Evolutionary conservation across 30 jellyfish, hydroid and myxozoan species (phyloP).

Genomic region (Chrysaora quinquecirrha): DNA sequence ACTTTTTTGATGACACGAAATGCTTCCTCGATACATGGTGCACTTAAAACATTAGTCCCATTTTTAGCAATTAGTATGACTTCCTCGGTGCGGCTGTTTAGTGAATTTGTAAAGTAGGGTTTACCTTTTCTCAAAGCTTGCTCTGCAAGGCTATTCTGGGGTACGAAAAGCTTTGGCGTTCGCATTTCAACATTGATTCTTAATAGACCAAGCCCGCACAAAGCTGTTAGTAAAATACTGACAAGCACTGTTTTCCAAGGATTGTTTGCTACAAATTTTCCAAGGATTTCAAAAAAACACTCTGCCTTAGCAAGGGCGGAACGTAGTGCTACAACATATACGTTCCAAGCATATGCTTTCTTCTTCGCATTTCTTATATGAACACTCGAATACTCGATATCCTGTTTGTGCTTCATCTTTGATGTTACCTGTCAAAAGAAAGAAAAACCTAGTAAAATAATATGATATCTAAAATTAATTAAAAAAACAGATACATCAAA

Average conservation of each 20-base stretch:
- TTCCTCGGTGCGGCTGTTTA: constrained; percentile 60
- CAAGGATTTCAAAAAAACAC: constrained; percentile 42
- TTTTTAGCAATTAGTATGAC: constrained; percentile 45
- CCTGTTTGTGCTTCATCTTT: too few relatives aligned
- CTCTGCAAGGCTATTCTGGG: constrained; percentile 46
- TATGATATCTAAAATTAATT: too few relatives aligned
- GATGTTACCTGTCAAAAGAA: too few relatives aligned
- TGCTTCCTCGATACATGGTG: constrained; percentile 33
- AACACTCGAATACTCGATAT: too few relatives aligned
- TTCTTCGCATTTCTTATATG: too few relatives aligned
- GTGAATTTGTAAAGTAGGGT: constrained; percentile 33
- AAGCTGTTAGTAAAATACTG: constrained; percentile 10
- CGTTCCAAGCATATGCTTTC: constrained; percentile 8
- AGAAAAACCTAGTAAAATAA: too few relatives aligned
- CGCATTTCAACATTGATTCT: constrained; percentile 32
- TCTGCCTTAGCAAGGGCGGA: constrained; percentile 44
- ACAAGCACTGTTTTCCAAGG: constrained; percentile 52
- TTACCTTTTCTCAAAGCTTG: constrained; percentile 43
- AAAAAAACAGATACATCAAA: too few relatives aligned
- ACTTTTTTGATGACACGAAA: constrained; percentile 11
- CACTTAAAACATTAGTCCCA: constrained; percentile 41
- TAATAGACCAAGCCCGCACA: constrained; percentile 46
- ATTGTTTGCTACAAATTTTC: constrained; percentile 49
- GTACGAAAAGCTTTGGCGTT: constrained; percentile 51
- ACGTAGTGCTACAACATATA: constrained; percentile 37